A percentile compares a stretch with the other conserved stretches of the same genome.
These are phyloP conservation scores for Gadopsis marmoratus DNA, from an alignment of 2,797 vertebrate species.

Conservation along the genomic window DNA sequence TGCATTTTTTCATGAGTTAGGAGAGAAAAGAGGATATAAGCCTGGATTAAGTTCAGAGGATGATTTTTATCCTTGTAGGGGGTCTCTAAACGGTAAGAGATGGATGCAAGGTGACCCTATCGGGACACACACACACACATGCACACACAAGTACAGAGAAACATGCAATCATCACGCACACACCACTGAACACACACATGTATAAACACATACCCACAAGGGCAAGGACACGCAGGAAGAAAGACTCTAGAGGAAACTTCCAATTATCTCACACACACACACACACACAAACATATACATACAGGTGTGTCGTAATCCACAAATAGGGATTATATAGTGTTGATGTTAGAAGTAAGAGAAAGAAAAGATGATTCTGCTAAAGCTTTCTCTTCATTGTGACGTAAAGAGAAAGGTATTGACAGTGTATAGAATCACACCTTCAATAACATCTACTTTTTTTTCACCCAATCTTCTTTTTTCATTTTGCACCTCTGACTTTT, in stretches of 20 bases:
- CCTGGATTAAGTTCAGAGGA: conserved; percentile 85
- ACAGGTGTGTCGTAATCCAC: conserved; percentile 73
- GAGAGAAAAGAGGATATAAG: conserved; percentile 81
- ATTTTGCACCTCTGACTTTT: conserved; percentile 39
- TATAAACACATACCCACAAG: conserved; percentile 51
- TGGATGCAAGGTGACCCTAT: conserved; percentile 85
- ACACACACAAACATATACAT: conserved; percentile 41
- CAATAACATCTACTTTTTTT: conserved; percentile 62
- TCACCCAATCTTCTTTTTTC: conserved; percentile 36
- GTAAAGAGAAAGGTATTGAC: conserved; percentile 77
- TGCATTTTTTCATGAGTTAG: conserved; percentile 58
- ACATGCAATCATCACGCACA: conserved; percentile 48
- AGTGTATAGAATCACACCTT: conserved; percentile 63
- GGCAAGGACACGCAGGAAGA: conserved; percentile 34
- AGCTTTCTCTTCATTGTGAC: conserved; percentile 75
- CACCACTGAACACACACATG: conserved; percentile 27
- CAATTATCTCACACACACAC: conserved; percentile 51
- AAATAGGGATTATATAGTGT: conserved; percentile 83
- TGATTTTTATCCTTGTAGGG: conserved; percentile 84
- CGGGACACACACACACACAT: conserved; percentile 57
- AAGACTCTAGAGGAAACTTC: conserved; percentile 45
- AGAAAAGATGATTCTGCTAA: conserved; percentile 68
- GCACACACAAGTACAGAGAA: conserved; percentile 32
- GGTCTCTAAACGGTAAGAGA: conserved; percentile 83
- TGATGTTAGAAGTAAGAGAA: conserved; percentile 79